phyloP scores from a whole-genome alignment of 2,797 vertebrate genomes.

The Harpagifer antarcticus region DNA sequence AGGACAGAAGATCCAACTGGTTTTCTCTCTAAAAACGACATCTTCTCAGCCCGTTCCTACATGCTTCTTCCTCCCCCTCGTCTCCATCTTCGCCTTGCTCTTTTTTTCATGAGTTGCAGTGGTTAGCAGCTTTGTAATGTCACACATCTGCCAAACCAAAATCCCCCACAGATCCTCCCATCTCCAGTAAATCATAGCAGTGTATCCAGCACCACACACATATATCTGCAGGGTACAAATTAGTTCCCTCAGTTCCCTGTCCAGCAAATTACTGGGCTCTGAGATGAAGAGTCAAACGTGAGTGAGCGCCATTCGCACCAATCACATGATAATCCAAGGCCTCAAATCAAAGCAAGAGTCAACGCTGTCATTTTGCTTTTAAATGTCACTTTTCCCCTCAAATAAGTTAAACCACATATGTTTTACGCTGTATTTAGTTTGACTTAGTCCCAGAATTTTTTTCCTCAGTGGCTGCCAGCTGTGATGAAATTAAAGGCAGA shows the following conservation, averaged over 20 bases:
- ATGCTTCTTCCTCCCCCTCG: slow-evolving; percentile 16
- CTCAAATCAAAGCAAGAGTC: neutral
- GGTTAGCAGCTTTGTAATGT: slow-evolving; percentile 40
- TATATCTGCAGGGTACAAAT: slow-evolving; percentile 14
- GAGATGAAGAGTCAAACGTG: slow-evolving; percentile 2
- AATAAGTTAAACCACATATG: neutral
- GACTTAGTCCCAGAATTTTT: slow-evolving; percentile 16
- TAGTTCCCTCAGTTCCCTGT: slow-evolving; percentile 22
- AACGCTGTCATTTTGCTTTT: slow-evolving; percentile 20
- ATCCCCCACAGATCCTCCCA: slow-evolving; percentile 43
- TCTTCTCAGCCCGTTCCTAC: slow-evolving; percentile 22
- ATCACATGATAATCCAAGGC: slow-evolving; percentile 10
- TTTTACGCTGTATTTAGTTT: slow-evolving; percentile 14
- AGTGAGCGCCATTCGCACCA: neutral
- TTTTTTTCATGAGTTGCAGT: slow-evolving; percentile 29
- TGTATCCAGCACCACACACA: slow-evolving; percentile 32
- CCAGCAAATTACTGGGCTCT: slow-evolving; percentile 4
- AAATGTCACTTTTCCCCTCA: neutral
- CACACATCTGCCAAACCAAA: slow-evolving; percentile 58
- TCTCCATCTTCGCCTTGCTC: neutral
- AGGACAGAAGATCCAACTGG: slow-evolving; percentile 32
- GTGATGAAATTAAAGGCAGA: slow-evolving; percentile 40
- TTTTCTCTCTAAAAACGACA: slow-evolving; percentile 18
- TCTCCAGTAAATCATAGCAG: slow-evolving; percentile 39
- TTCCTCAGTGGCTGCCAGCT: slow-evolving; percentile 23